Evolutionary conservation across 2,113 vertebrate genomes (phyloP), one percentile per base, ranked within the genome.

Genomic region (Podarcis cretensis): DNA sequence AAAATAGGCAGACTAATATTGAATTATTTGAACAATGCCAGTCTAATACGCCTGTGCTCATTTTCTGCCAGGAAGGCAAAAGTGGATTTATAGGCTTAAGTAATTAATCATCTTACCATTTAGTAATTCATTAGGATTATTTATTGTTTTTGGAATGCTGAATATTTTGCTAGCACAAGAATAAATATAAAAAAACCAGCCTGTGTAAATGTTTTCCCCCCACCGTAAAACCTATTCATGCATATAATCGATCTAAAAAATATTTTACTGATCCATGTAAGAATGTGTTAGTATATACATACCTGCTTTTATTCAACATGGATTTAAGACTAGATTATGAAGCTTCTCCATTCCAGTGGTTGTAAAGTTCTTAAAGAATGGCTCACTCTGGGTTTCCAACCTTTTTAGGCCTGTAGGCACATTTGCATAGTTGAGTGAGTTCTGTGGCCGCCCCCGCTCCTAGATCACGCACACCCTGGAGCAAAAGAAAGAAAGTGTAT

Each of bases 51-150:
- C 35, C 10, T 68, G 37, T 83, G 23, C 14, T 30, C 37, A 35
- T 37, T 43, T 91, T 94, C 79, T 30, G 2, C 7, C 73, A 91
- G 81, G 93, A 59, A 88, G 91, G 37, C 1, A 89, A 94, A 94
- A 94, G 83, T 87, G 83, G 43, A 84, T 83, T 91, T 92, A 40
- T 63, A 81, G 95, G 91, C 93, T 95, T 90, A 94, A 92, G 92
- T 88, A 30, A 91, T 94, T 94, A 95, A 95, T 94, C 94, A 91
- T 89, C 93, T 95, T 96, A 95, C 81, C 83, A 69, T 95, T 96
- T 92, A n/a, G 48, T 94, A 94, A 95, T 94, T 92, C 90, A 85
- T 95, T 93, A 95, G 92, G 90, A 90, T 95, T 94, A 92, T 92
- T 95, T 92, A 87, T 90, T 92, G 90, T 94, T 89, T 87, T 91